Evolutionary conservation across 2,888 invertebrate species (phyloP), one percentile per base, ranked within the genome.

Genomic region (Phengaris alcon): DNA sequence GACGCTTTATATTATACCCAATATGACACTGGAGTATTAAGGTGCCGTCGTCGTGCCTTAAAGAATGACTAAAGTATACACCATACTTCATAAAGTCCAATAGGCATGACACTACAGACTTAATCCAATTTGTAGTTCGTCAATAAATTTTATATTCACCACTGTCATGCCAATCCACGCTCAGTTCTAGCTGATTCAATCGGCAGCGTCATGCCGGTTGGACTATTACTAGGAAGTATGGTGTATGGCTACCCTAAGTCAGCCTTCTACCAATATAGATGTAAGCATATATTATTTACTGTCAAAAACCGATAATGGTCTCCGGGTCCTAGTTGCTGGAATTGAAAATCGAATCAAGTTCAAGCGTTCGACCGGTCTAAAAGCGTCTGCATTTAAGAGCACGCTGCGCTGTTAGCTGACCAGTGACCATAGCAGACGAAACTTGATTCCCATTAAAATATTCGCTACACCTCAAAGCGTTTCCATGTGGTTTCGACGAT

Each of bases 311-410:
- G 35, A 52, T 72, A 72, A 54, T 12, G 72, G 52, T 72, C 52
- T 15, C 52, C 51, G 12, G 64, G 12, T 64, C 35, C 48, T 48
- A 6, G 48, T 48, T 52, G 7, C 2, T 35, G 64, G 35, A 64
- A 64, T 64, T 64, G 64, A 64, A 64, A 64, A 64, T 64, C 35
- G 35, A 64, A 64, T 64, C 64, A 44, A 64, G 64, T 64, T 35
- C 12, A 64, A 35, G 64, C 59, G 59, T 52, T 52, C 52, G 52
- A 10, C 52, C 52, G 52, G 52, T 15, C 64, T 64, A 44, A 64
- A 64, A 64, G 64, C 35, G 44, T 64, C 64, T 64, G 35, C 64
- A 64, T 64, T 64, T 64, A 12, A 35, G 64, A 64, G 64, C 35
- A 59, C 59, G 12, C 52, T 12, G 64, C 59, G 52, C 52, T 12